Conservation (phyloP, 2,113 vertebrate genomes). For the Sander lucioperca region DNA sequence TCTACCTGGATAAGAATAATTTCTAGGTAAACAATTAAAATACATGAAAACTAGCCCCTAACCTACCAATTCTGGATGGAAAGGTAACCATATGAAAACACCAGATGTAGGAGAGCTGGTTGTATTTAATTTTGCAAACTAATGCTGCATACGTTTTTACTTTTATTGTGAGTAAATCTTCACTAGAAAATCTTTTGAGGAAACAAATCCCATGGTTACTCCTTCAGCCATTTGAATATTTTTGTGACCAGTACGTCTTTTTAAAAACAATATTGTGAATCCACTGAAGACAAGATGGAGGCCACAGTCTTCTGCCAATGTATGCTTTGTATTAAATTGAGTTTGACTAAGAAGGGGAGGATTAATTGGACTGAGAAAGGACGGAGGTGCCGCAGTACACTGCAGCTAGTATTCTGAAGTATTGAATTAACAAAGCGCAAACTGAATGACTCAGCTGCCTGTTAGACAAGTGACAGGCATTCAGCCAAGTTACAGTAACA, state of each 20-base stretch:
- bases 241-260: background rate
- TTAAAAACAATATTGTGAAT: background rate
- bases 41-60: background rate
- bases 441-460: conserved; percentile 45
- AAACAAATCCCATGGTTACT: conserved; percentile 23
- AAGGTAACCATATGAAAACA: background rate
- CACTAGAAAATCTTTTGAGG: conserved; percentile 8
- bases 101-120: background rate
- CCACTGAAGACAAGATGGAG: background rate
- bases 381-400: background rate
- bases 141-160: background rate
- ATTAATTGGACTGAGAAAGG: conserved; percentile 19
- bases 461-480: conserved; percentile 47
- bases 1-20: background rate
- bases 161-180: conserved; percentile 11
- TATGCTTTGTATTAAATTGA: too few species aligned
- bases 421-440: conserved; percentile 34
- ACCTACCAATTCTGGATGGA: background rate
- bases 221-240: conserved; percentile 15
- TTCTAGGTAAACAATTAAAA: background rate
- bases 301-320: background rate
- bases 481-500: conserved; percentile 63
- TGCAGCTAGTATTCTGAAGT: conserved; percentile 19
- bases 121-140: background rate
- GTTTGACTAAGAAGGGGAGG: background rate